A percentile compares a stretch with the other conserved stretches of the same genome.
Evolutionary conservation across 1,140 invertebrate genomes (phyloP).

Genomic region (Eueides isabella): DNA sequence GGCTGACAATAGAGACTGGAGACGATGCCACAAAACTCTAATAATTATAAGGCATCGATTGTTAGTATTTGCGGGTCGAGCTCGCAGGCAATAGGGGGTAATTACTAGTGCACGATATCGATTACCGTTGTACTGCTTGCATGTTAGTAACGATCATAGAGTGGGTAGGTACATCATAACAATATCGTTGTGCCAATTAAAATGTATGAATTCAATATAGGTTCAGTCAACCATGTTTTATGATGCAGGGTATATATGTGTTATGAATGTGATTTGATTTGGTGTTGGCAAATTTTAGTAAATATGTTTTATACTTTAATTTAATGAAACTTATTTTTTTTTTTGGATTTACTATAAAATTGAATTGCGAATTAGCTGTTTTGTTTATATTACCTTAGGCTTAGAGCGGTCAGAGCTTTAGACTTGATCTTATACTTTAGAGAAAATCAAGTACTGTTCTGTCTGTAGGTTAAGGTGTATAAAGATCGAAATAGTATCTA

Average conservation of each 20-base stretch:
- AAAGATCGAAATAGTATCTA: too few species aligned
- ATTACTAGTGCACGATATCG: background rate
- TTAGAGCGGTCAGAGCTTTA: too few species aligned
- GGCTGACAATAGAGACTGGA: background rate
- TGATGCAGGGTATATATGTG: too few species aligned
- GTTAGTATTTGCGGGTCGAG: background rate
- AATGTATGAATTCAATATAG: slow-evolving; percentile 2
- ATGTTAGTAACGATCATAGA: background rate
- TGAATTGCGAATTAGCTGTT: too few species aligned
- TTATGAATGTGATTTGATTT: too few species aligned
- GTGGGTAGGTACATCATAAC: background rate
- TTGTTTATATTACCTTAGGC: background rate
- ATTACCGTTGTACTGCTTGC: background rate
- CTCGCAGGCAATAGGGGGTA: background rate
- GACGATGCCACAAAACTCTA: background rate
- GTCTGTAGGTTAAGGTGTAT: background rate
- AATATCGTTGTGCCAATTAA: slow-evolving; percentile 1
- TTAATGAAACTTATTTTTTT: too few species aligned
- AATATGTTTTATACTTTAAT: too few species aligned
- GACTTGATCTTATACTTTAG: background rate
- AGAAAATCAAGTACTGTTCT: background rate
- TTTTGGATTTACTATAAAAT: too few species aligned
- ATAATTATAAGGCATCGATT: slow-evolving; percentile 10
- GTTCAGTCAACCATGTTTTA: background rate
- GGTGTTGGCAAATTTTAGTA: too few species aligned